Evolutionary conservation across 1,140 invertebrate genomes (phyloP).

Genomic region (Latrodectus geometricus): DNA sequence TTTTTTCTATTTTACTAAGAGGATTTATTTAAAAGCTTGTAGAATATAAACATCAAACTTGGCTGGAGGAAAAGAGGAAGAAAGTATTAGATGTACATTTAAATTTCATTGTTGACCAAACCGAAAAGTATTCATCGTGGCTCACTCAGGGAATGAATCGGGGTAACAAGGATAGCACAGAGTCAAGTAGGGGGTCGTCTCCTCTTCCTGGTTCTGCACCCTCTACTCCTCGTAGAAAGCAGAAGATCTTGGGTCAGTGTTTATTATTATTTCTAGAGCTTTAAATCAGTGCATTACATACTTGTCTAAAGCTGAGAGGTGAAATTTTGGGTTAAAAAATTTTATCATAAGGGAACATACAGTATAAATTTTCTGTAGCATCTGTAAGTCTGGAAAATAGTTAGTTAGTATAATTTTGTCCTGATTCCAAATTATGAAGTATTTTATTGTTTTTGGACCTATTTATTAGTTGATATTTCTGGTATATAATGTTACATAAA

Average conservation of each 20-base stretch:
- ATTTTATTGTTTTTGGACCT: too few relatives aligned
- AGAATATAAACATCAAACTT: slow-evolving; percentile 92
- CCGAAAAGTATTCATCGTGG: slow-evolving; percentile 95
- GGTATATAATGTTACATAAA: too few relatives aligned
- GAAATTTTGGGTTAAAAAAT: too few relatives aligned
- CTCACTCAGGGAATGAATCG: slow-evolving; percentile 85
- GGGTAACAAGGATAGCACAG: slow-evolving; percentile 56
- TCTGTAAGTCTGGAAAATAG: too few relatives aligned
- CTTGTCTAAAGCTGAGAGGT: too few relatives aligned
- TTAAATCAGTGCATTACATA: background rate
- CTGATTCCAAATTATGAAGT: too few relatives aligned
- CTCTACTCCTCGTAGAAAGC: slow-evolving; percentile 29
- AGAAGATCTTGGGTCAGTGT: background rate
- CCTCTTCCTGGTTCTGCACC: slow-evolving; percentile 50
- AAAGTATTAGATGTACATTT: slow-evolving; percentile 96
- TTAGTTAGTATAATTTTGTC: too few relatives aligned
- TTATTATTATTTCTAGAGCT: background rate
- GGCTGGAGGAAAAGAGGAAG: slow-evolving; percentile 93
- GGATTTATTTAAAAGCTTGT: slow-evolving; percentile 76
- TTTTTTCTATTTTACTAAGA: background rate
- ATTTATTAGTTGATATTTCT: too few relatives aligned
- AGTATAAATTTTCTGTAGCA: too few relatives aligned
- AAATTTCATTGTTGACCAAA: slow-evolving; percentile 98
- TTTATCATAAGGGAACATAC: too few relatives aligned
- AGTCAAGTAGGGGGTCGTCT: slow-evolving; percentile 45